Conservation (phyloP, 1,140 invertebrate genomes). For the Drosophila prosaltans region DNA sequence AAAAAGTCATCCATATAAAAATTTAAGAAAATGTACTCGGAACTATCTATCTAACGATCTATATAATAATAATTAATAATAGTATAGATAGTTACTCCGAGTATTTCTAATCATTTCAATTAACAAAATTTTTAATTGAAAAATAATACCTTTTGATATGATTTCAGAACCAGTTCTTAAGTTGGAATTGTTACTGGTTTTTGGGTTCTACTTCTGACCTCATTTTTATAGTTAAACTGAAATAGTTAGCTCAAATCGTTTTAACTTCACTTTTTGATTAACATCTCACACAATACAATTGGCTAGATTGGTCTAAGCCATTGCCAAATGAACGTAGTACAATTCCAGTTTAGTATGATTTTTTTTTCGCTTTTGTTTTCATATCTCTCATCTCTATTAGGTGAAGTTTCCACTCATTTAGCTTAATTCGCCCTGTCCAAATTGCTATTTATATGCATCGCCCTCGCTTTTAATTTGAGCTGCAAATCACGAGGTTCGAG, state of each 20-base stretch:
- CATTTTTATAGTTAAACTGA: neutral
- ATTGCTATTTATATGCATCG: slow-evolving; percentile 80
- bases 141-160: no score
- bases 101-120: no score
- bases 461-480: slow-evolving; percentile 79
- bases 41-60: no score
- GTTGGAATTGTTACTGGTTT: no score
- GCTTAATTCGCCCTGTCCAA: slow-evolving; percentile 76
- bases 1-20: no score
- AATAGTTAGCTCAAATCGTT: slow-evolving; percentile 22
- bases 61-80: no score
- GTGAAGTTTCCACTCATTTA: slow-evolving; percentile 65
- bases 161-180: no score
- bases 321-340: neutral
- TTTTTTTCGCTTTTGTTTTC: neutral
- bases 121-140: no score
- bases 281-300: neutral
- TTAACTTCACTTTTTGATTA: neutral
- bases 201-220: no score
- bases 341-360: slow-evolving; percentile 6
- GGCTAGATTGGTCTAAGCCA: neutral
- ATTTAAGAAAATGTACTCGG: no score
- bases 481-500: slow-evolving; percentile 69
- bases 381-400: slow-evolving; percentile 22
- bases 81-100: no score